Evolutionary conservation across 1,140 invertebrate species (phyloP).

Genomic region (Harpegnathos saltator): DNA sequence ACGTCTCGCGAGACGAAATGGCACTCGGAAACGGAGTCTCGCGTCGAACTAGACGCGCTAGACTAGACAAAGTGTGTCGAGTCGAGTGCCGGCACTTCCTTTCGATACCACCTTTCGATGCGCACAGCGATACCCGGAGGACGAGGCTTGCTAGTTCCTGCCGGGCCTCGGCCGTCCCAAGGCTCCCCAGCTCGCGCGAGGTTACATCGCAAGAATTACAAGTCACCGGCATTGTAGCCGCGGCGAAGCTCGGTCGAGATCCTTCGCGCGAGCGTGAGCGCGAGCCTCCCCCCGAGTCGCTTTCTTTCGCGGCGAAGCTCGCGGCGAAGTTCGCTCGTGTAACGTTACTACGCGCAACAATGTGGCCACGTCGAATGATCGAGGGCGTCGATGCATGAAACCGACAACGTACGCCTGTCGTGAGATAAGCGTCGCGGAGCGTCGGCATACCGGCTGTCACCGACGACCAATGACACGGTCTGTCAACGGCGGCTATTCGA

Average conservation of each 20-base stretch:
- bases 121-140: not conserved
- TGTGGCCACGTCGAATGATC: constrained; percentile 49
- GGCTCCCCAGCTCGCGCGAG: not conserved
- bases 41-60: too few relatives aligned
- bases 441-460: not conserved
- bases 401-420: constrained; percentile 46
- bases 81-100: not conserved
- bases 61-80: too few relatives aligned
- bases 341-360: constrained; percentile 26
- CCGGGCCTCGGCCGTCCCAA: not conserved
- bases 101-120: not conserved
- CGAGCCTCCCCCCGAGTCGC: not conserved
- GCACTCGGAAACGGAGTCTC: too few relatives aligned
- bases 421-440: constrained; percentile 33
- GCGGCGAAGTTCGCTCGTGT: constrained; percentile 30
- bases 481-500: not conserved
- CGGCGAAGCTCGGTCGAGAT: constrained; percentile 7
- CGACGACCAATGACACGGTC: not conserved
- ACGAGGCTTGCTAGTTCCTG: not conserved
- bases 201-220: constrained; percentile 36
- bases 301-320: not conserved
- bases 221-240: constrained; percentile 42
- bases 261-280: constrained; percentile 7
- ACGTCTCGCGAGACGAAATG: too few relatives aligned
- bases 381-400: constrained; percentile 53